phyloP scores from a whole-genome alignment of 1,140 invertebrate genomes.

The Harpegnathos saltator region DNA sequence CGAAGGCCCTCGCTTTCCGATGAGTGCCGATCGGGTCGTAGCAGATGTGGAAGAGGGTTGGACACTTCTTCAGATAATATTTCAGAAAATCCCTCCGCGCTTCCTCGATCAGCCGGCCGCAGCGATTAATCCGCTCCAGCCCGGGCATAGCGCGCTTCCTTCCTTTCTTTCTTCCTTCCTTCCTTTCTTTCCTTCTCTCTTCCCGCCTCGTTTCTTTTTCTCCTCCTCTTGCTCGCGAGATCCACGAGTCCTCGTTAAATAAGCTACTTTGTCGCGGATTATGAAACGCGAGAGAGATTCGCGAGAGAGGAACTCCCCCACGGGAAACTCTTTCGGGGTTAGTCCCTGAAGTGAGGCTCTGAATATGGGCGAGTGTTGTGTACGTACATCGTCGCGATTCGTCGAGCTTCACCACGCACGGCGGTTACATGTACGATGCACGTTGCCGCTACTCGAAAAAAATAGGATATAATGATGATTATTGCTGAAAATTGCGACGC shows the following conservation, averaged over 20 bases:
- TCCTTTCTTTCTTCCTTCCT: not conserved
- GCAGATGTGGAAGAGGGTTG: constrained; percentile 78
- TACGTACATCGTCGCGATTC: too few species aligned
- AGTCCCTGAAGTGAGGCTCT: constrained; percentile 41
- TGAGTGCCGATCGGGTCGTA: constrained; percentile 81
- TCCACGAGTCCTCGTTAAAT: constrained; percentile 26
- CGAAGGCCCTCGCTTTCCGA: constrained; percentile 71
- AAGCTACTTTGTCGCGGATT: constrained; percentile 48
- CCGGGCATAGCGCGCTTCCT: constrained; percentile 55
- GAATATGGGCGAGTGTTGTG: constrained; percentile 39
- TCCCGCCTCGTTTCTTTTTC: not conserved
- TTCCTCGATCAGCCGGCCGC: constrained; percentile 73
- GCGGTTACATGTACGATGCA: not conserved
- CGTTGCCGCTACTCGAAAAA: not conserved
- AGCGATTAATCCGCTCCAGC: constrained; percentile 75
- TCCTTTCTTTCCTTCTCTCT: not conserved
- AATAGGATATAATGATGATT: not conserved
- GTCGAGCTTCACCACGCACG: too few species aligned
- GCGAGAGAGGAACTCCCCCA: too few species aligned
- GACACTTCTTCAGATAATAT: constrained; percentile 78
- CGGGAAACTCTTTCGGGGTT: not conserved
- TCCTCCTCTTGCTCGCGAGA: not conserved
- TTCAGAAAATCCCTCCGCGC: constrained; percentile 73
- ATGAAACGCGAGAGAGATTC: constrained; percentile 62
- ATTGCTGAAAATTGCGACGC: not conserved